Base-by-base conservation (phyloP, 1,140 invertebrate species). In the Cydia strobilella region DNA sequence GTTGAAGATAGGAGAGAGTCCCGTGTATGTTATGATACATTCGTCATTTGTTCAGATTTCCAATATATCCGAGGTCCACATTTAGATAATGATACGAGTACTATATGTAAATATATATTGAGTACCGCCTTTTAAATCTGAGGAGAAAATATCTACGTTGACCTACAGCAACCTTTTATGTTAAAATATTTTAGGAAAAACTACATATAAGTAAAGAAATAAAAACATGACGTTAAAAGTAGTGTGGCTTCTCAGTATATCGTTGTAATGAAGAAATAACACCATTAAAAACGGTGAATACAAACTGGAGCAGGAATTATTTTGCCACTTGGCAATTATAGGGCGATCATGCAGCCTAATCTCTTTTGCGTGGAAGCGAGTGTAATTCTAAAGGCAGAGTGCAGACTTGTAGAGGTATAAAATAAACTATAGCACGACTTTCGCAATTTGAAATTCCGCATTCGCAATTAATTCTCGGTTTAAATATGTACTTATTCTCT, bases 31-130 rank as follows among this genome's bases (percentile, higher is more conserved):
- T 72, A 69, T 62, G 76, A 74, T 72, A 77, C 69, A 77, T 78
- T 27, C 74, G 48, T 78, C 77, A 78, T 78, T 77, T 74, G 76
- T 77, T 72, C 48, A 18, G 72, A 74, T 74, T 62, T 31, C 62
- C 65, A 48, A 77, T 74, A 77, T 65, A 18, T 18, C 25, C 59
- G 9, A 51, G 45, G 62, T 65, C 20, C 31, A 63, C 74, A 35
- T 69, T 25, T 35, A 65, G 63, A 59, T 65, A 65, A 65, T 65
- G 12, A 65, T 65, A n/a, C 25, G 42, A 45, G 12, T 59, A 10
- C 35, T 39, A 39, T 31, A 25, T n/a, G n/a, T n/a, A n/a, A n/a
- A n/a, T 1, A 25, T 31, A 18, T 18, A 59, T 59, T 23, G 18
- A 59, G 54, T 59, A 59, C 9, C 7, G 3, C 23, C 54, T 23